These are phyloP conservation scores for Rhinoraja longicauda DNA, from an alignment of 2,797 vertebrate species.

Conservation along the genomic window DNA sequence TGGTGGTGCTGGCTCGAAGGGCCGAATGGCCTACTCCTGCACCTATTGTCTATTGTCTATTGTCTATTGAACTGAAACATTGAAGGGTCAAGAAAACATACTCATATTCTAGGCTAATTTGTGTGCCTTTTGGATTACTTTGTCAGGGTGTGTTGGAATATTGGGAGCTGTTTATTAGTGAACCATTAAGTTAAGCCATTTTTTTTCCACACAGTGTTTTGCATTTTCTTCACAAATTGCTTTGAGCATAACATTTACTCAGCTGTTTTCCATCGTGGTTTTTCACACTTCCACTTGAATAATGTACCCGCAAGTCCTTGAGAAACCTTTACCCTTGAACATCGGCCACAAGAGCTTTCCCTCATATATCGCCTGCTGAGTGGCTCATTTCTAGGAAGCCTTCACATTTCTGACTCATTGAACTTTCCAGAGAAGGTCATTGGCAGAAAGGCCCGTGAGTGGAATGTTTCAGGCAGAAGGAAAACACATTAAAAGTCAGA, in stretches of 20 bases:
- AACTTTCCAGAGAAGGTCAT: neutral
- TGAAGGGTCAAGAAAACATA: too few relatives aligned
- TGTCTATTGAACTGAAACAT: too few relatives aligned
- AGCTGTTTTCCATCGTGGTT: conserved; percentile 26
- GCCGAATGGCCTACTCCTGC: too few relatives aligned
- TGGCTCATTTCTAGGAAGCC: too few relatives aligned
- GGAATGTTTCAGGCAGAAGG: neutral
- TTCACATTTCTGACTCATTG: neutral
- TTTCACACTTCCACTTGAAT: conserved; percentile 7
- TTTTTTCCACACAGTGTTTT: too few relatives aligned
- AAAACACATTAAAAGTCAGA: neutral
- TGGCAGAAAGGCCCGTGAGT: neutral
- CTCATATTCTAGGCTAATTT: too few relatives aligned
- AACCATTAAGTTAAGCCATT: neutral
- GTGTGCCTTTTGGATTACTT: neutral
- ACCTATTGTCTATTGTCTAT: too few relatives aligned
- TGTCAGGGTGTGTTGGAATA: neutral
- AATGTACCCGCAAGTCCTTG: neutral
- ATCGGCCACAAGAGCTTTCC: neutral
- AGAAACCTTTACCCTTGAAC: neutral
- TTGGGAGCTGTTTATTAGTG: neutral
- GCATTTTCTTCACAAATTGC: neutral
- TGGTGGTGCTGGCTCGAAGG: too few relatives aligned
- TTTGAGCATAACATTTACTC: neutral
- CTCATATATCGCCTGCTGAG: neutral